Evolutionary conservation across 2,888 invertebrate species (phyloP).

Genomic region (Omphaloscelis lunosa): DNA sequence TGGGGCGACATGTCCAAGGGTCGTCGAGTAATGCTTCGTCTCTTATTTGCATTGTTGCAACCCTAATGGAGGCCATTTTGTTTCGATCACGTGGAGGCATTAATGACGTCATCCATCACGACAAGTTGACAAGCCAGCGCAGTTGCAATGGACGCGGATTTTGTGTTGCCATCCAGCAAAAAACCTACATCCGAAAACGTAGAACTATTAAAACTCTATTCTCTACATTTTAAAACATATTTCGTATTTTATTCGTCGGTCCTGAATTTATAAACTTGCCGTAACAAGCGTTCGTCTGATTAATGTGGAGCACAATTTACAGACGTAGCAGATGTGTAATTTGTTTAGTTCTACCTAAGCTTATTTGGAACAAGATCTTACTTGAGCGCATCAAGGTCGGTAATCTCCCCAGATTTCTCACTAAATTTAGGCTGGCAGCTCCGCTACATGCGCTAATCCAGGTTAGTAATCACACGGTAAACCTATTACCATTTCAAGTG

Average conservation of each 20-base stretch:
- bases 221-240: conserved; percentile 21
- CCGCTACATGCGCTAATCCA: conserved; percentile 73
- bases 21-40: conserved; percentile 37
- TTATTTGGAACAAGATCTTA: conserved; percentile 46
- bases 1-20: conserved; percentile 35
- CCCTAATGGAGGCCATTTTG: conserved; percentile 79
- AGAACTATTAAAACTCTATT: conserved; percentile 45
- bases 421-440: conserved; percentile 67
- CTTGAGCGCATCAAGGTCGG: conserved; percentile 39
- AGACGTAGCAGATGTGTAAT: conserved; percentile 34
- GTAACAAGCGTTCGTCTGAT: conserved; percentile 34
- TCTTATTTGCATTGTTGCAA: conserved; percentile 71
- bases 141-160: conserved; percentile 80
- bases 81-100: conserved; percentile 77
- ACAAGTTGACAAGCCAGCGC: conserved; percentile 80
- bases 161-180: conserved; percentile 58
- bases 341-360: conserved; percentile 30
- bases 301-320: conserved; percentile 35
- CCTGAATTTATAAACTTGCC: conserved; percentile 22
- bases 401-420: conserved; percentile 65
- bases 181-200: conserved; percentile 41
- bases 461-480: conserved; percentile 81
- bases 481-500: conserved; percentile 80
- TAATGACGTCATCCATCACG: conserved; percentile 87
- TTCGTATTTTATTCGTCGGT: conserved; percentile 6